Evolutionary conservation across 2,113 vertebrate genomes (phyloP), one percentile per base, ranked within the genome.

Genomic region (Cervus canadensis): DNA sequence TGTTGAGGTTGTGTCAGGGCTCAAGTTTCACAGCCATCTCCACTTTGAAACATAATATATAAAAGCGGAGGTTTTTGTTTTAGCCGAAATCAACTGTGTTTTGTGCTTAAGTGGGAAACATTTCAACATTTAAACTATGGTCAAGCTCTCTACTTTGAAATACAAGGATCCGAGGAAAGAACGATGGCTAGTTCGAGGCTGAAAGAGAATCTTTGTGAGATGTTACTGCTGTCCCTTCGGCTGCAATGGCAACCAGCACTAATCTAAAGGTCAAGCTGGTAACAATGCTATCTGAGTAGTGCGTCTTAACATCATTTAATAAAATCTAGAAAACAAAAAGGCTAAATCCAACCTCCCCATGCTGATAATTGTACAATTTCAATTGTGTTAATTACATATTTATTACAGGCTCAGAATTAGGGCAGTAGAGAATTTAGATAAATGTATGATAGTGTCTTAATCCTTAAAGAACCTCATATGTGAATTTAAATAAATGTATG

Each of bases 21-120:
- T 98, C 95, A 96, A 74, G 40, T 97, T 98, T 96, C 98, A 98
- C 94, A 96, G 79, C 50, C 91, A 97, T 97, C 94, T 96, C 95
- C 56, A 96, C 96, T 98, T 98, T 97, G 97, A 98, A 97, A 98
- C 93, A 97, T 96, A 97, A 97, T 97, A 86, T 95, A 91, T 86
- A 91, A 97, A 97, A 97, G 89, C 89, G 5, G 8, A 74, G 28
- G 8, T 10, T 54, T 52, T 84, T 78, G 57, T 71, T 74, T 67
- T 91, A 90, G 94, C 87, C 59, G 93, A 89, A 98, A 95, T 98
- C 85, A 62, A 98, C 95, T 96, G 60, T 94, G 93, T 96, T 97
- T 92, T 89, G 87, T 94, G 48, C 96, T 91, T 93, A 97, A 96
- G 78, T 98, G 96, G 89, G 90, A 96, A 97, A 91, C 85, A 94